Percentiles rank a stretch among this genome's conserved stretches.
Evolutionary conservation across 30 jellyfish, hydroid and myxozoan genomes (phyloP).

Genomic region (Hydractinia echinata): DNA sequence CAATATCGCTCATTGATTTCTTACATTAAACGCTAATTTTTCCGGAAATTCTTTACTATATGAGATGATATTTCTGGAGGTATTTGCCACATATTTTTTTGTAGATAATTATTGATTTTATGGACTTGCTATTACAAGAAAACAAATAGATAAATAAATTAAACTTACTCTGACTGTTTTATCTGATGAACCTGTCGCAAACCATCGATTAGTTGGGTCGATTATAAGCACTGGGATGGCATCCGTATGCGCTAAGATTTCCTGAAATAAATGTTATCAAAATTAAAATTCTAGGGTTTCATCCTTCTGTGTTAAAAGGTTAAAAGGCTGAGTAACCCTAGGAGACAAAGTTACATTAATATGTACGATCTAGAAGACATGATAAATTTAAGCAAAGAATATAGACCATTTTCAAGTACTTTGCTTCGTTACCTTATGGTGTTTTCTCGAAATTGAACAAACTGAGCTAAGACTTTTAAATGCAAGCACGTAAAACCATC

Average conservation of each 20-base stretch:
- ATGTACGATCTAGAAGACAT: not conserved
- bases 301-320: not conserved
- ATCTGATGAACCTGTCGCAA: constrained; percentile 96
- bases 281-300: not conserved
- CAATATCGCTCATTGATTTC: no score
- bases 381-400: not conserved
- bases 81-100: no score
- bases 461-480: no score
- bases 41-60: no score
- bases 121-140: no score
- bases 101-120: no score
- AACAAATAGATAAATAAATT: not conserved
- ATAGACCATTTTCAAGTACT: no score
- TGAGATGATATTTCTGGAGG: no score
- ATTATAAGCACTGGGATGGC: constrained; percentile 71
- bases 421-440: no score
- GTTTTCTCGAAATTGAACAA: no score
- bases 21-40: no score
- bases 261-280: constrained; percentile 39
- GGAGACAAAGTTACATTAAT: not conserved
- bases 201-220: constrained; percentile 92
- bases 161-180: constrained; percentile 68
- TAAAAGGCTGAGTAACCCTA: not conserved
- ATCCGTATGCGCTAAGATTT: constrained; percentile 80
- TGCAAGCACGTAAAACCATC: no score